phyloP scores from a whole-genome alignment of 2,888 invertebrate genomes.

The Drosophila lacicola region DNA sequence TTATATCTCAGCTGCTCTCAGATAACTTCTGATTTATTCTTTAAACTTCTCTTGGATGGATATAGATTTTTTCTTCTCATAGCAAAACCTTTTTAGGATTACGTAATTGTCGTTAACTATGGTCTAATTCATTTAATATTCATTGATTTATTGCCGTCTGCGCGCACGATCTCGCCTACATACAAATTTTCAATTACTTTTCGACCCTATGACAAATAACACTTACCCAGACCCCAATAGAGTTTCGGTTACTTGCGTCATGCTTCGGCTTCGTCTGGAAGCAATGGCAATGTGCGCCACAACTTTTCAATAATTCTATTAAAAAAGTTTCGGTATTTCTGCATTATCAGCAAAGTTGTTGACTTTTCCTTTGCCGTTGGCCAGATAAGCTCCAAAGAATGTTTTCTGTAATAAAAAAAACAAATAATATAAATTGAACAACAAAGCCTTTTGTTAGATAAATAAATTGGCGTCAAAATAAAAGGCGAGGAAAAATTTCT shows the following conservation, averaged over 20 bases:
- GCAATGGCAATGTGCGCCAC: conserved; percentile 8
- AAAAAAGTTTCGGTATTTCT: conserved; percentile 31
- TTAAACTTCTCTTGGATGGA: no score
- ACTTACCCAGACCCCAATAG: neutral
- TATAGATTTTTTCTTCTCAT: no score
- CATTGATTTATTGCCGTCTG: conserved; percentile 16
- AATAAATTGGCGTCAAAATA: conserved; percentile 41
- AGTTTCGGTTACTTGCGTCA: conserved; percentile 13
- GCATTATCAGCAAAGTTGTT: conserved; percentile 61
- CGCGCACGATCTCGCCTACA: neutral
- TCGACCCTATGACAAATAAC: conserved; percentile 8
- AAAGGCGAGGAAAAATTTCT: conserved; percentile 2
- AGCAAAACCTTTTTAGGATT: neutral
- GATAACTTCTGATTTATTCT: neutral
- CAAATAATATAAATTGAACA: conserved; percentile 1
- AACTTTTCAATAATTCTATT: conserved; percentile 43
- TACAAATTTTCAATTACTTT: conserved; percentile 15
- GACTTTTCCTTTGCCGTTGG: conserved; percentile 18
- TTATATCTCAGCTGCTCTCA: no score
- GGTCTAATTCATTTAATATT: conserved; percentile 10
- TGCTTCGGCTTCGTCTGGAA: neutral
- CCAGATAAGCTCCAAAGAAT: conserved; percentile 55
- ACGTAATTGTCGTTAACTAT: neutral
- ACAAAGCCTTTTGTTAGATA: conserved; percentile 36
- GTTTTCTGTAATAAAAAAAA: conserved; percentile 20